These are phyloP conservation scores for Teinopalpus imperialis DNA, from an alignment of 2,888 invertebrate genomes.

Conservation along the genomic window DNA sequence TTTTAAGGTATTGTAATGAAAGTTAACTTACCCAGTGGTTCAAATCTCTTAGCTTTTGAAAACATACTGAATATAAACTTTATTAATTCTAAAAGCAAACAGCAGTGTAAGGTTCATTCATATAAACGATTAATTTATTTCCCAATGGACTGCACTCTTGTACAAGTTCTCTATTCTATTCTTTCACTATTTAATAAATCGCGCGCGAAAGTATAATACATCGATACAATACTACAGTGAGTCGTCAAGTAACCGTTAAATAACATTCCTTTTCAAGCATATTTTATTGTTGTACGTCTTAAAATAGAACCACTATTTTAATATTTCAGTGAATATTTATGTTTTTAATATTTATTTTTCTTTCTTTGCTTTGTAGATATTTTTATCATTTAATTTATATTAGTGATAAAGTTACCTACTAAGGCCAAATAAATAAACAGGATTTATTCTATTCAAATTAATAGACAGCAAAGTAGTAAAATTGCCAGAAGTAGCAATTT, in stretches of 20 bases:
- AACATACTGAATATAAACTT: constrained; percentile 49
- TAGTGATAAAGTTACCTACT: too few species aligned
- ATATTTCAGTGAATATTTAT: not conserved
- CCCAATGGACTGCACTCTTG: not conserved
- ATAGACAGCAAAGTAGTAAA: too few species aligned
- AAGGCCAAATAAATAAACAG: too few species aligned
- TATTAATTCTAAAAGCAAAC: constrained; percentile 9
- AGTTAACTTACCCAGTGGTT: constrained; percentile 57
- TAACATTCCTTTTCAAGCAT: constrained; percentile 36
- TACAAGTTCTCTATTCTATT: not conserved
- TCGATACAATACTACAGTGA: constrained; percentile 11
- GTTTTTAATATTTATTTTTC: too few species aligned
- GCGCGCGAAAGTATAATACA: constrained; percentile 42
- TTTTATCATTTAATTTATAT: too few species aligned
- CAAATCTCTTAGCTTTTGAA: constrained; percentile 74
- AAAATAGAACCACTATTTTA: not conserved
- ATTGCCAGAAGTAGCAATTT: too few species aligned
- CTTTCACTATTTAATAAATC: constrained; percentile 23
- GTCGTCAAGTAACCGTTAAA: constrained; percentile 36
- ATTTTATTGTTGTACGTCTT: too few species aligned
- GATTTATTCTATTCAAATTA: too few species aligned
- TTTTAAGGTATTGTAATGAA: too few species aligned
- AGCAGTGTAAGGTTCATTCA: too few species aligned
- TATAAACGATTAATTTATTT: too few species aligned
- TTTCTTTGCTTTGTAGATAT: too few species aligned